Evolutionary conservation across 2,797 vertebrate species (phyloP), one percentile per base, ranked within the genome.

Genomic region (Argentina silus): DNA sequence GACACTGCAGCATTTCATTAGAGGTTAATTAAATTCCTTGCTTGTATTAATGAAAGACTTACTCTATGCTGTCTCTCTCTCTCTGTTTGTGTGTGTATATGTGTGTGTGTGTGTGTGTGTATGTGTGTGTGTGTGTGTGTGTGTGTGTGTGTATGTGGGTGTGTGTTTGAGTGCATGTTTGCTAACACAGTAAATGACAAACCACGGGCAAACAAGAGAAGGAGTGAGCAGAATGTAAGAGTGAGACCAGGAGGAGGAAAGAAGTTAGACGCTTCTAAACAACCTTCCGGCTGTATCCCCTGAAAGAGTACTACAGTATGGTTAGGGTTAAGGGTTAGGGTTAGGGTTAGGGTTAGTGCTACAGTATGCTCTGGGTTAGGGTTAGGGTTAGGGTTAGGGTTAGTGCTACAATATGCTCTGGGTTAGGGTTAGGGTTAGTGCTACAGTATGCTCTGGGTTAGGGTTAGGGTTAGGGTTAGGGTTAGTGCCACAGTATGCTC

Each of bases 1-100:
- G 75, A 80, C 68, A 53, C 27, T 2, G 7, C 66, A 57, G 87
- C 82, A 86, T 90, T 88, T 91, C 92, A 91, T 90, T 90, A 86
- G 85, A 87, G 0, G 72, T 88, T 93, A 91, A 93, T 93, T 93
- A 93, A 92, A 93, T 78, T 70, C 55, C 50, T 67, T 57, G 67
- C 42, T 70, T 69, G 43, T 75, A 71, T 76, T 74, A 74, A 76
- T 81, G 69, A 66, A 70, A 77, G 53, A 60, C 42, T 55, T 43
- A 44, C 43, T 7, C 7, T 17, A n/a, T 63, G 15, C 12, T 63
- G 12, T 62, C 27, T 42, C 27, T 62, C 15, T 19, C 6, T 57
- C 3, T 19, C 8, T 9, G n/a, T 57, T 15, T 55, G 53, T 55
- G 55, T 55, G n/a, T 55, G 15, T 56, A 17, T 56, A 8, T 62